Evolutionary conservation across 2,113 vertebrate genomes (phyloP), one percentile per base, ranked within the genome.

Genomic region (Carassius gibelio): DNA sequence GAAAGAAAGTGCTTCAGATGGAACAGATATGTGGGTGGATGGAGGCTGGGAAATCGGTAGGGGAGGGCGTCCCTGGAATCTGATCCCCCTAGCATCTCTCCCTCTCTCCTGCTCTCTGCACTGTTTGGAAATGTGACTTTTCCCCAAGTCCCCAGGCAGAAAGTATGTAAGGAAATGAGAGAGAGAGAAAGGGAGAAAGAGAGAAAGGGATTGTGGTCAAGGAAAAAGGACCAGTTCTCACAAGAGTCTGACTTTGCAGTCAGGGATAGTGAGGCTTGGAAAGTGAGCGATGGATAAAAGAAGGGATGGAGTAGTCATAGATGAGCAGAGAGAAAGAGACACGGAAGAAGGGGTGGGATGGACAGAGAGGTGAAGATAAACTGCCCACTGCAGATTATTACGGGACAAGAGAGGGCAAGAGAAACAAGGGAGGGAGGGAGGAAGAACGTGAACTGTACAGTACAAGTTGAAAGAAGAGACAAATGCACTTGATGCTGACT

Each of bases 11-110:
- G 81, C 86, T 50, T 5, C 68, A 45, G 79, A 88, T 85, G 81
- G 86, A 80, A 45, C 55, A 84, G 77, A 62, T 55, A 50, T 77
- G 81, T 86, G 81, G 82, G 64, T 81, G 26, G 88, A 82, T 72
- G 38, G 77, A 89, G 78, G 75, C 77, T 68, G 71, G 38, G 74
- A 76, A 76, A 82, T 79, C 23, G 81, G 83, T 19, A 75, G 75
- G 87, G 79, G 83, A 57, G 74, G 74, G 75, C 86, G 84, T 89
- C 83, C 72, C 89, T 90, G 91, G 75, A 89, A 89, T 85, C 86
- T 88, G 89, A 93, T 90, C 89, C 86, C 87, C 83, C 23, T 75
- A 36, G 36, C 77, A 81, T 76, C 82, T 80, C 48, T 78, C 72
- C 80, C 34, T 71, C 82, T 83, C 77, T 84, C 52, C 36, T 17